These are phyloP conservation scores for Cerastis rubricosa DNA, from an alignment of 2,888 invertebrate species.

Conservation along the genomic window DNA sequence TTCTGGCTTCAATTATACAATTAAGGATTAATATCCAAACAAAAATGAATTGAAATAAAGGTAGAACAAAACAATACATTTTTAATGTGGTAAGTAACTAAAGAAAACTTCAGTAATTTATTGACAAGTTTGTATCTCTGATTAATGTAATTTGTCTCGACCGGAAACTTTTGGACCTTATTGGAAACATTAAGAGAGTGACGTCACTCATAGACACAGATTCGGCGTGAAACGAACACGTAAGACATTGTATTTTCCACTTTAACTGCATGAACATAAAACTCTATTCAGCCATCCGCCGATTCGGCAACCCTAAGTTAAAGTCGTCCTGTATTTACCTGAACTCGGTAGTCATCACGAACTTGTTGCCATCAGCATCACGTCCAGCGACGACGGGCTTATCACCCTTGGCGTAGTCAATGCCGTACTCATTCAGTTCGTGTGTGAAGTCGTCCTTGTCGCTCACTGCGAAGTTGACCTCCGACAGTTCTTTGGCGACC, in stretches of 20 bases:
- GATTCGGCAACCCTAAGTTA: not conserved
- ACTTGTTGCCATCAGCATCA: constrained; percentile 96
- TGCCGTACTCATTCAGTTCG: constrained; percentile 98
- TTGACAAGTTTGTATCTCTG: no score
- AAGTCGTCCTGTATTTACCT: constrained; percentile 89
- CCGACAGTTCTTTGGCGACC: constrained; percentile 93
- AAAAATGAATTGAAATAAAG: no score
- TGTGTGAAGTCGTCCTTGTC: constrained; percentile 98
- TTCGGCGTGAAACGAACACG: not conserved
- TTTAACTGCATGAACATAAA: not conserved
- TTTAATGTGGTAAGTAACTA: no score
- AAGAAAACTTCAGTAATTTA: no score
- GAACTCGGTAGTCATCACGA: constrained; percentile 97
- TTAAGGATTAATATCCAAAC: no score
- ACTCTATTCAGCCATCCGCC: not conserved
- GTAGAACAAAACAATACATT: no score
- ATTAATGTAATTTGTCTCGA: no score
- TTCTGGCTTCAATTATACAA: no score
- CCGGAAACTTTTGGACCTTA: no score
- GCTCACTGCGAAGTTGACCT: constrained; percentile 96
- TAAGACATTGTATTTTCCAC: not conserved
- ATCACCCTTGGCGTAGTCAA: constrained; percentile 96
- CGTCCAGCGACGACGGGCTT: constrained; percentile 97
- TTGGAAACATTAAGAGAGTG: not conserved
- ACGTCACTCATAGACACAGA: not conserved